Percentiles rank a stretch among this genome's conserved stretches.
phyloP scores from a whole-genome alignment of 2,797 vertebrate genomes.

The Staurois parvus region DNA sequence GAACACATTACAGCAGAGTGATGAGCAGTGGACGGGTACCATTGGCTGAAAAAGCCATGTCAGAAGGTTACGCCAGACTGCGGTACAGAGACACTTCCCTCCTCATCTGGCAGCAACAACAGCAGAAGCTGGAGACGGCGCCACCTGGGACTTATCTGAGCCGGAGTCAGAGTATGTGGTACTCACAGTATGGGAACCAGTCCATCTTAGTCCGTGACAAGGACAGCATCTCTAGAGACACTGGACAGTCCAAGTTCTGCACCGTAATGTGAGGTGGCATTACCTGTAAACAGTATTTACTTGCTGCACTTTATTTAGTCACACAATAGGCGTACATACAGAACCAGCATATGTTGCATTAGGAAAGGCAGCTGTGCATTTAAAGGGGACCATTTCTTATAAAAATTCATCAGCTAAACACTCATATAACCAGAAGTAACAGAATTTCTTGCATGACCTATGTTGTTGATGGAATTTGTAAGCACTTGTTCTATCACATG shows the following conservation, averaged over 20 bases:
- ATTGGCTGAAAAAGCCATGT: slow-evolving; percentile 78
- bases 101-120: slow-evolving; percentile 93
- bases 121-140: slow-evolving; percentile 76
- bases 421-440: too few relatives aligned
- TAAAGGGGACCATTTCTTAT: too few relatives aligned
- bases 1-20: neutral
- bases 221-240: slow-evolving; percentile 72
- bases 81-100: slow-evolving; percentile 87
- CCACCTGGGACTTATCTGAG: slow-evolving; percentile 85
- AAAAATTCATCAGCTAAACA: too few relatives aligned
- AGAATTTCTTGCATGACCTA: too few relatives aligned
- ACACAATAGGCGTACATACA: neutral
- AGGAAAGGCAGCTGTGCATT: neutral
- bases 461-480: too few relatives aligned
- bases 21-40: slow-evolving; percentile 73
- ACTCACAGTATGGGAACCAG: slow-evolving; percentile 83
- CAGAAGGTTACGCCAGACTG: slow-evolving; percentile 75
- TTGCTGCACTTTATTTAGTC: neutral
- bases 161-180: slow-evolving; percentile 88
- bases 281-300: neutral
- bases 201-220: slow-evolving; percentile 80
- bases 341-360: neutral
- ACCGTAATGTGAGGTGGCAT: slow-evolving; percentile 71
- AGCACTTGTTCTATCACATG: too few relatives aligned
- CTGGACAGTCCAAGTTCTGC: slow-evolving; percentile 77